These are phyloP conservation scores for Ptilodon capucinus DNA, from an alignment of 2,888 invertebrate genomes.

Conservation along the genomic window DNA sequence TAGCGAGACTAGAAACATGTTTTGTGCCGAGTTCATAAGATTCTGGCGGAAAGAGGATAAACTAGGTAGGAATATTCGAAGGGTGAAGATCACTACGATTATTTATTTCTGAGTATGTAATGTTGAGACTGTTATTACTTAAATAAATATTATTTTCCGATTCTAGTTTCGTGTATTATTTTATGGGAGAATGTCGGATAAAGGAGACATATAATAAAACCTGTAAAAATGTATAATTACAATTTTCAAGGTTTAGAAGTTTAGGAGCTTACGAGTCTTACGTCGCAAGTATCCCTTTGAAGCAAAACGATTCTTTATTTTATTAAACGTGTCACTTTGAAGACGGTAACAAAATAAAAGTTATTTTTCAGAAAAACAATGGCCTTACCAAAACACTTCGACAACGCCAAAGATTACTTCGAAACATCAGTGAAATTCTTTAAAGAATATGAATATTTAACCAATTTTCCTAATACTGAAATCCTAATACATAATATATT, in stretches of 20 bases:
- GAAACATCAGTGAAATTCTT: slow-evolving; percentile 81
- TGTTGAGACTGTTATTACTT: slow-evolving; percentile 42
- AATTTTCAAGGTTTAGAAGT: too few relatives aligned
- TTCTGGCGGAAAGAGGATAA: neutral
- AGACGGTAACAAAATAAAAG: neutral
- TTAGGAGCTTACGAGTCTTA: too few relatives aligned
- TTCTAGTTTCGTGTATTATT: neutral
- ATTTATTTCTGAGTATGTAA: slow-evolving; percentile 71
- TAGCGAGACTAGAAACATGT: neutral
- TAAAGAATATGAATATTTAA: slow-evolving; percentile 83
- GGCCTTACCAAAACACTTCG: slow-evolving; percentile 55
- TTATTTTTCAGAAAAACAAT: slow-evolving; percentile 35
- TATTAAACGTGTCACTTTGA: too few relatives aligned
- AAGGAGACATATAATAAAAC: too few relatives aligned
- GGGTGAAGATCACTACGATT: slow-evolving; percentile 34
- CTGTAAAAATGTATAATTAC: too few relatives aligned
- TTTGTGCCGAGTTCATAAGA: neutral
- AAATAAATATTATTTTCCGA: slow-evolving; percentile 26
- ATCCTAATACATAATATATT: slow-evolving; percentile 81
- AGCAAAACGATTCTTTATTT: too few relatives aligned
- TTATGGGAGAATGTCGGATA: too few relatives aligned
- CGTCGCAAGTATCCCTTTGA: too few relatives aligned
- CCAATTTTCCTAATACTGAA: slow-evolving; percentile 85
- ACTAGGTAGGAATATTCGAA: neutral
- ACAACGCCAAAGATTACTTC: slow-evolving; percentile 76